Evolutionary conservation across 2,797 vertebrate species (phyloP).

Genomic region (Rhinogobio ventralis): DNA sequence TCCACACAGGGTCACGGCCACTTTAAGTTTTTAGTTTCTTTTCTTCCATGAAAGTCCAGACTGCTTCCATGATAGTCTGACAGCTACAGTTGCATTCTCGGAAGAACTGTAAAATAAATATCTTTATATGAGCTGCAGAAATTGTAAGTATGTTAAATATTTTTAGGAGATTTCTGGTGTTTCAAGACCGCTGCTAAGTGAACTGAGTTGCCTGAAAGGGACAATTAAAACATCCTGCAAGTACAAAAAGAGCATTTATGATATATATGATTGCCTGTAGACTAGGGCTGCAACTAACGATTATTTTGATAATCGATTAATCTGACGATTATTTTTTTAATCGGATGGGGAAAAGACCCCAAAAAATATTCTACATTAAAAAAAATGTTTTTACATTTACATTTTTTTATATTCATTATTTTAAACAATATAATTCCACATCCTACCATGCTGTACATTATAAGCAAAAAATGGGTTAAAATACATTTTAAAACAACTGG

Average conservation of each 20-base stretch:
- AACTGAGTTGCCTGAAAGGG: neutral
- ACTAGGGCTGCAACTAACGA: neutral
- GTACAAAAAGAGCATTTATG: neutral
- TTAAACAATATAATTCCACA: too few species aligned
- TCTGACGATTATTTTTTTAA: too few species aligned
- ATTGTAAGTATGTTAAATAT: neutral
- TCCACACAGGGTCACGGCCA: neutral
- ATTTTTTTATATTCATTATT: too few species aligned
- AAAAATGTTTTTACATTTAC: too few species aligned
- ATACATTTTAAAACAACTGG: too few species aligned
- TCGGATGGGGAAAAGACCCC: too few species aligned
- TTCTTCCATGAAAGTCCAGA: neutral
- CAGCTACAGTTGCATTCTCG: neutral
- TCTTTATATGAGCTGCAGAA: neutral
- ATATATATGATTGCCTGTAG: neutral
- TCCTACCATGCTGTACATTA: too few species aligned
- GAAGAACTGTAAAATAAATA: neutral
- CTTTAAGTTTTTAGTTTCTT: neutral
- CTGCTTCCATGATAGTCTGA: neutral
- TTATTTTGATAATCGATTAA: too few species aligned
- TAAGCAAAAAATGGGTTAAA: too few species aligned
- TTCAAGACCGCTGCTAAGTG: too few species aligned
- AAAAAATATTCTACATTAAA: too few species aligned
- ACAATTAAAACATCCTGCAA: too few species aligned
- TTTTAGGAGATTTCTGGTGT: neutral